A percentile compares a stretch with the other conserved stretches of the same genome.
Evolutionary conservation across 2,113 vertebrate species (phyloP).

Genomic region (Formicarius rufipectus): DNA sequence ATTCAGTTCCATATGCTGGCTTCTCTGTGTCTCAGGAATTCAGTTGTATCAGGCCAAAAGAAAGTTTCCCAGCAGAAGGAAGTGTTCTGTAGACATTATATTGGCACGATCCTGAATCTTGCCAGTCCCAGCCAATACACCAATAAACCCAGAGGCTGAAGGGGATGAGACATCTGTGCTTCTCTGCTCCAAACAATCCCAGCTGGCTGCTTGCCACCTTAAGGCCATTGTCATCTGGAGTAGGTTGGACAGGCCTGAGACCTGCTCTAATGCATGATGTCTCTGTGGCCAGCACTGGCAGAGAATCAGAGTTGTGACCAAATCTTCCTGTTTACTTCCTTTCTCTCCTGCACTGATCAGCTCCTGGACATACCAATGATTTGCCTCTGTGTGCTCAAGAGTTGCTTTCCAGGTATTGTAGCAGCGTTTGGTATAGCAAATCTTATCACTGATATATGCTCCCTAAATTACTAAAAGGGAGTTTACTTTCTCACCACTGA

Average conservation of each 20-base stretch:
- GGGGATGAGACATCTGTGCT: neutral
- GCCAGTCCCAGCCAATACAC: neutral
- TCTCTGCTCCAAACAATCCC: neutral
- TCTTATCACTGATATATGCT: neutral
- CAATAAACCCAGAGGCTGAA: neutral
- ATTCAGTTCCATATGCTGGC: conserved; percentile 9
- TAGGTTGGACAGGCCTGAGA: neutral
- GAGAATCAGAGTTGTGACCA: neutral
- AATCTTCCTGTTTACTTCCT: neutral
- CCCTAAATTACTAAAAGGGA: neutral
- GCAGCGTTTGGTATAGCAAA: neutral
- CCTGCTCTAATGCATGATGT: fast-evolving
- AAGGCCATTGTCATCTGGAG: neutral
- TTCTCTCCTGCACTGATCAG: neutral
- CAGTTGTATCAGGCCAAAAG: neutral
- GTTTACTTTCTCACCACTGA: neutral
- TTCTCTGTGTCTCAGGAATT: conserved; percentile 12
- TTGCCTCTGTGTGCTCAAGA: neutral
- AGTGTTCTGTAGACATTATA: neutral
- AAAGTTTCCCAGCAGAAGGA: neutral
- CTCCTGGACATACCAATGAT: neutral
- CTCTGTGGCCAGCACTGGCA: neutral
- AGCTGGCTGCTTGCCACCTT: neutral
- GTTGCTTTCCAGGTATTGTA: neutral
- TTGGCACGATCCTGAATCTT: neutral